Evolutionary conservation across 1,140 invertebrate genomes (phyloP).

Genomic region (Rhagoletis pomonella): DNA sequence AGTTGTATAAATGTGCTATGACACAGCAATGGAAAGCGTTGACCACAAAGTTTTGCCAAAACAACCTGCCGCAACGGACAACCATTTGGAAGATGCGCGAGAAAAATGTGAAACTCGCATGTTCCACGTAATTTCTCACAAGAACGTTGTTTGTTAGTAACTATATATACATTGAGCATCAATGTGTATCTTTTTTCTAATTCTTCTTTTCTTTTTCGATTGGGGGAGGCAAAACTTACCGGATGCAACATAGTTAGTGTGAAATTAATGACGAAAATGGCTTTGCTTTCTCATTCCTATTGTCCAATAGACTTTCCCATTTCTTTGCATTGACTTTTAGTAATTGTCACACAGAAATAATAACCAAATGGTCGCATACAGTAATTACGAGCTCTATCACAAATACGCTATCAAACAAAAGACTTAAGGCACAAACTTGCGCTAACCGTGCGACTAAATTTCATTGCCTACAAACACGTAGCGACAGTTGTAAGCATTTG

Average conservation of each 20-base stretch:
- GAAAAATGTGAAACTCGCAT: neutral
- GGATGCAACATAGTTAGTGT: conserved; percentile 24
- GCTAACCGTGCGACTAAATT: neutral
- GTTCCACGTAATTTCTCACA: neutral
- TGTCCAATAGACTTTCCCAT: neutral
- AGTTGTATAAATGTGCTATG: neutral
- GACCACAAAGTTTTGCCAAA: neutral
- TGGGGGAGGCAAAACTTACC: neutral
- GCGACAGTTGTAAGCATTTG: neutral
- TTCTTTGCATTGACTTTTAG: neutral
- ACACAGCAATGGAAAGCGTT: conserved; percentile 4
- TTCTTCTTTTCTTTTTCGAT: neutral
- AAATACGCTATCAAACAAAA: neutral
- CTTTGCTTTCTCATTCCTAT: conserved; percentile 17
- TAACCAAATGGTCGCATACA: too few species aligned
- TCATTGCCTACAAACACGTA: neutral
- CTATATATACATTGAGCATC: neutral
- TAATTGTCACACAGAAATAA: neutral
- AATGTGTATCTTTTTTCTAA: neutral
- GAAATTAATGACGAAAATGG: conserved; percentile 10
- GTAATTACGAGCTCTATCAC: neutral
- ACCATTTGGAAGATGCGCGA: neutral
- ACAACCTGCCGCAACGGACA: neutral
- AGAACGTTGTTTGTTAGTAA: neutral
- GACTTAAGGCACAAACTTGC: neutral